These are phyloP conservation scores for Patella ulyssiponensis DNA, from an alignment of 2,888 invertebrate genomes.

Conservation along the genomic window DNA sequence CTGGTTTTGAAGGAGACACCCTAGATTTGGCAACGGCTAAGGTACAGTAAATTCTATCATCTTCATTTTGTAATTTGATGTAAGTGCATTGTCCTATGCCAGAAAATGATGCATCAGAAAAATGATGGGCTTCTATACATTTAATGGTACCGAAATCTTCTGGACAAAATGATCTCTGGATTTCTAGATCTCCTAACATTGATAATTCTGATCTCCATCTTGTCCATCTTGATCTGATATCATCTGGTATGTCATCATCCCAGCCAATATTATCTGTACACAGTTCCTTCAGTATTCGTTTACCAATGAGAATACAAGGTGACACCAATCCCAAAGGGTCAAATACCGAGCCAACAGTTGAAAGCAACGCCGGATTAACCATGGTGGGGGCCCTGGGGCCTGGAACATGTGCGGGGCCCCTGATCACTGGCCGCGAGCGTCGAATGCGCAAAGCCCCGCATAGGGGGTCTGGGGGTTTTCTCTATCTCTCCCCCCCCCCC, in stretches of 20 bases:
- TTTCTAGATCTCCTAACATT: not conserved
- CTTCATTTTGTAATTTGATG: not conserved
- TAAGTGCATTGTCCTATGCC: conserved; percentile 12
- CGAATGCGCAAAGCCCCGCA: no score
- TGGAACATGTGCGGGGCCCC: no score
- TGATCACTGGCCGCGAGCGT: no score
- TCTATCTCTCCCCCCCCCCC: no score
- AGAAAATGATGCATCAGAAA: not conserved
- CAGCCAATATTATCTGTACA: conserved; percentile 11
- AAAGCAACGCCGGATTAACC: no score
- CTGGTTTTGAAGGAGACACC: not conserved
- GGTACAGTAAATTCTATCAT: not conserved
- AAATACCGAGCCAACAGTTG: conserved; percentile 5
- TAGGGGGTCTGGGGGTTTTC: no score
- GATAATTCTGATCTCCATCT: conserved; percentile 15
- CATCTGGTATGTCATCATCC: conserved; percentile 10
- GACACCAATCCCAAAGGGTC: conserved; percentile 21
- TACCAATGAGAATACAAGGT: conserved; percentile 12
- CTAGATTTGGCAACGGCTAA: not conserved
- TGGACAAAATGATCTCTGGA: not conserved
- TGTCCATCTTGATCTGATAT: conserved; percentile 1
- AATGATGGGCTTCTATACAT: not conserved
- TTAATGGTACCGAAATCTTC: not conserved
- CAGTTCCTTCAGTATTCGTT: conserved; percentile 15
- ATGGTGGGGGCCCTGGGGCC: no score